Percentiles rank a stretch among this genome's conserved stretches.
Conservation (phyloP, 1,140 invertebrate species). For the Melitaea cinxia region DNA sequence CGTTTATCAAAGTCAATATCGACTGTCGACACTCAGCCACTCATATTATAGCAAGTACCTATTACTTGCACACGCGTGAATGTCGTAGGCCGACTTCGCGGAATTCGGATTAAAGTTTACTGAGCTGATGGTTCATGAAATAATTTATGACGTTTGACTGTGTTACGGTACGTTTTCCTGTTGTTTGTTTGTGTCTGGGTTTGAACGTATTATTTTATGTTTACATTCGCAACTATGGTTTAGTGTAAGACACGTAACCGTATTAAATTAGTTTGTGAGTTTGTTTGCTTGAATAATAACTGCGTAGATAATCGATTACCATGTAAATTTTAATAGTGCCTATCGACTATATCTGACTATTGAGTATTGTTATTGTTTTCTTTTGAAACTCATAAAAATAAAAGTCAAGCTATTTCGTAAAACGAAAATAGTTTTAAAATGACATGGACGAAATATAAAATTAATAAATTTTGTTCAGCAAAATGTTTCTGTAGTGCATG, state of each 20-base stretch:
- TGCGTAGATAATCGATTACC: not conserved
- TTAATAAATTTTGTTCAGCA: not conserved
- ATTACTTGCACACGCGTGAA: slow-evolving; percentile 64
- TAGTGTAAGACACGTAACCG: slow-evolving; percentile 39
- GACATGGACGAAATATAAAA: no score
- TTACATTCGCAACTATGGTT: not conserved
- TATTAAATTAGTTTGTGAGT: slow-evolving; percentile 9
- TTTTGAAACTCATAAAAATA: no score
- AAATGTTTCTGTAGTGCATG: not conserved
- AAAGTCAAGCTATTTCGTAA: no score
- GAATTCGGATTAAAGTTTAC: slow-evolving; percentile 43
- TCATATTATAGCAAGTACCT: slow-evolving; percentile 64
- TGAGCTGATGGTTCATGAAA: slow-evolving; percentile 44
- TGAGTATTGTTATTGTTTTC: no score
- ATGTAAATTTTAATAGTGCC: no score
- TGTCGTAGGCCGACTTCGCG: slow-evolving; percentile 48
- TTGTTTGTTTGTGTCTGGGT: slow-evolving; percentile 26
- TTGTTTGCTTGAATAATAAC: not conserved
- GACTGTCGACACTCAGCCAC: slow-evolving; percentile 62
- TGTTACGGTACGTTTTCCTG: slow-evolving; percentile 15
- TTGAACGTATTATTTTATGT: slow-evolving; percentile 29
- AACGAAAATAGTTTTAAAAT: no score
- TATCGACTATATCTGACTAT: no score
- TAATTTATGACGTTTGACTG: slow-evolving; percentile 44
- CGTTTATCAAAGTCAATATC: slow-evolving; percentile 80